Base-by-base conservation (phyloP, 2,888 invertebrate genomes). In the Ernsta delagoae region DNA sequence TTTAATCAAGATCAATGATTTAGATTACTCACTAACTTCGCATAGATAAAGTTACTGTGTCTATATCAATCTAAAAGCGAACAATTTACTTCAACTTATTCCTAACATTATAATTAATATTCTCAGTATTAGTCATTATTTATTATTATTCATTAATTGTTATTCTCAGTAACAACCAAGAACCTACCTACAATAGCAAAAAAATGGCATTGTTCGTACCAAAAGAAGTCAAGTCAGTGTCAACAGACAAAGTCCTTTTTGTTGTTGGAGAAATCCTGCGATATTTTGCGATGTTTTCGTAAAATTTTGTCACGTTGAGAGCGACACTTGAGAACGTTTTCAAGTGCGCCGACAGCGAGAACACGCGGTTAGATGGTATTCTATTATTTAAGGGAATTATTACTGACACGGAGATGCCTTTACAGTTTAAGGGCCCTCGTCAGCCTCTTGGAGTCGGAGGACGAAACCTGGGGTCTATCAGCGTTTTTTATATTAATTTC, bases 381-480 rank as follows among this genome's bases (percentile, higher is more conserved):
- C 73, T 67, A 73, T 71, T 74, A 73, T 75, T 73, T 69, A 70
- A 73, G 74, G 61, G 70, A 72, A 71, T 75, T 75, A 75, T 76
- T 78, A 79, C 79, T 76, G 77, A 78, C 77, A 75, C 73, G 72
- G 73, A 73, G 74, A 71, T 4, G 71, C 72, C 76, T 77, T 67
- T 48, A 71, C 62, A 74, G 74, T 77, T 75, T 73, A 73, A 74
- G 74, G 72, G 71, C 67, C 12, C 64, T 70, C 64, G 72, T 69
- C 48, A 39, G 48, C 9, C 48, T 56, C 72, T 72, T 66, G 45
- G n/a, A n/a, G n/a, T n/a, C 16, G 53, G 66, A 75, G 72, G 75
- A 75, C 73, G 73, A 53, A 70, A 62, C 65, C 72, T 72, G 48
- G 73, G 63, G 71, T 74, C 53, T 53, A 53, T 53, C 53, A 24